Base-by-base conservation (phyloP, 1,140 invertebrate species). In the Cydia fagiglandana region DNA sequence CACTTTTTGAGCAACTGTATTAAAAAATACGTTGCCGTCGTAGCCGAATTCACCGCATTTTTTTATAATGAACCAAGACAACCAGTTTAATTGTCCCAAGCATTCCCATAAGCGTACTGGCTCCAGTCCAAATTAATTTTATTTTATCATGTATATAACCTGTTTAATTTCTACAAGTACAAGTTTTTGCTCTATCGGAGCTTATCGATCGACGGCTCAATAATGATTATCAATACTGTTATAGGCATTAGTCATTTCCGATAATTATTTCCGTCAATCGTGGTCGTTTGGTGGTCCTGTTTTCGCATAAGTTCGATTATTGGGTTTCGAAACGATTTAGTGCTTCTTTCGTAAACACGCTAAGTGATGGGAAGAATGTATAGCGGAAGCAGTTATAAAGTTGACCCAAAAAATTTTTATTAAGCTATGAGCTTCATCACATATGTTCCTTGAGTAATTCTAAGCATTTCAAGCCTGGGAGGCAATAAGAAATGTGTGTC, bases 361-460 rank as follows among this genome's bases (percentile, higher is more conserved):
- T 89, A 91, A 91, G 87, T 89, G 85, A 82, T 17, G 56, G 47
- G 75, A 83, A 84, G 84, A 88, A 85, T 86, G 81, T 81, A 77
- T 53, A 64, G 24, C 77, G 78, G n/a, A n/a, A n/a, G n/a, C n/a
- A n/a, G n/a, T n/a, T n/a, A 85, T 84, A 84, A 86, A 83, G 81
- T 76, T 76, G 75, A n/a, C n/a, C n/a, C n/a, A n/a, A n/a, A n/a
- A n/a, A n/a, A n/a, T n/a, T n/a, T n/a, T n/a, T n/a, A n/a, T n/a
- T n/a, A n/a, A n/a, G n/a, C n/a, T n/a, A n/a, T n/a, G n/a, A n/a
- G n/a, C n/a, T n/a, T n/a, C n/a, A n/a, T n/a, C n/a, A n/a, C n/a
- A n/a, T n/a, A n/a, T n/a, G n/a, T n/a, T n/a, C n/a, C n/a, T n/a
- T n/a, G n/a, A n/a, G n/a, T n/a, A n/a, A n/a, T n/a, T n/a, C n/a